Conservation (phyloP, 2,113 vertebrate species). For the Brachypteracias leptosomus region DNA sequence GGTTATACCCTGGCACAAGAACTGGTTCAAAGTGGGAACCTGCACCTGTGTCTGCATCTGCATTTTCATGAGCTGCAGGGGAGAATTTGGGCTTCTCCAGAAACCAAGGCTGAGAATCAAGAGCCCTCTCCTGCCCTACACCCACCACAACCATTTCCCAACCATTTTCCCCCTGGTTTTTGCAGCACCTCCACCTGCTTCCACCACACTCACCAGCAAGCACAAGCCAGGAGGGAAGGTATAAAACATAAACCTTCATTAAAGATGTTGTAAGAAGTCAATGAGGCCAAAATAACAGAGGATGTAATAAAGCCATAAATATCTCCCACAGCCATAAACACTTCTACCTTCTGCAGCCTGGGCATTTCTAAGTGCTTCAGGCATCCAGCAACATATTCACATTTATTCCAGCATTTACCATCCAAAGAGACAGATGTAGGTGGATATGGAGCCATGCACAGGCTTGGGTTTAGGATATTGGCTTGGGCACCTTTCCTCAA, state of each 20-base stretch:
- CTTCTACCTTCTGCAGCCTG: conserved; percentile 18
- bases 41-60: not conserved
- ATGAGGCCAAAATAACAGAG: conserved; percentile 38
- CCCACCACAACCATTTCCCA: not conserved
- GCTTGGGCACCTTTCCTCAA: not conserved
- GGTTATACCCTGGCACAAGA: not conserved
- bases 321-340: conserved; percentile 53
- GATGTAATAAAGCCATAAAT: conserved; percentile 45
- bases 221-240: not conserved
- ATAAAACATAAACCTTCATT: conserved; percentile 34
- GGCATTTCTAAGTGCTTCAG: conserved; percentile 12
- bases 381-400: not conserved
- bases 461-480: not conserved
- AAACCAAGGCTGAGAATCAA: not conserved
- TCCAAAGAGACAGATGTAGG: not conserved
- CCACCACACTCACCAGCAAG: not conserved
- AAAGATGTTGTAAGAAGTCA: conserved; percentile 33
- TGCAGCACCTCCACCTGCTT: not conserved
- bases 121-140: not conserved
- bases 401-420: not conserved
- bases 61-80: accelerated
- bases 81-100: not conserved
- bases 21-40: not conserved
- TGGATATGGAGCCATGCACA: not conserved
- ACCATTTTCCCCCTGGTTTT: too few species aligned